Evolutionary conservation across 2,888 invertebrate species (phyloP), one percentile per base, ranked within the genome.

Genomic region (Chironomus riparius): DNA sequence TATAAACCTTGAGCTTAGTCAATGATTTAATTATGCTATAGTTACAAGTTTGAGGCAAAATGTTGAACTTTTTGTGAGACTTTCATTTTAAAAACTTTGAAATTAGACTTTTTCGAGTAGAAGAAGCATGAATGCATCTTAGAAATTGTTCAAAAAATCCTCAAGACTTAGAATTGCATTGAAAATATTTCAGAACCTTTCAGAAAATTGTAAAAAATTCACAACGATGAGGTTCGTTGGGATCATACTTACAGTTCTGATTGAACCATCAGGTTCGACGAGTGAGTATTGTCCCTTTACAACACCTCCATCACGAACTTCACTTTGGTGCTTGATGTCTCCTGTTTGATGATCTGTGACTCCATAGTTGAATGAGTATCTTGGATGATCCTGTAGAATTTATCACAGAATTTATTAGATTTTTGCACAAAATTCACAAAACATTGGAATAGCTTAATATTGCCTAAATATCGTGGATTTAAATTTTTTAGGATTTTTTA

Each of bases 221-320:
- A n/a, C n/a, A n/a, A n/a, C n/a, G n/a, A n/a, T n/a, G n/a, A n/a
- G n/a, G n/a, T n/a, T n/a, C n/a, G n/a, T n/a, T n/a, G n/a, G n/a
- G 22, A 24, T 24, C 2, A 38, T 38, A 38, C 38, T 38, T 38
- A 38, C 38, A 68, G 68, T 84, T 77, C 84, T 83, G 78, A 84
- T 83, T 76, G 84, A 84, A 80, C 84, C 84, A 77, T 84, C 84
- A 77, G 84, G 84, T 80, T 84, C 84, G 62, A 84, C 84, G 78
- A 84, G 80, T 62, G 84, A 84, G 81, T 84, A 84, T 77, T 84
- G 84, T 79, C 84, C 84, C 81, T 84, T 84, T 73, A 84, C 84
- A 65, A 84, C 84, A 82, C 83, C 84, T 76, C 84, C 84, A 78
- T 84, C 84, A 77, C 84, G 84, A 74, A 83, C 83, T 80, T 84